Percentiles rank a stretch among this genome's conserved stretches.
These are phyloP conservation scores for Coelopa frigida DNA, from an alignment of 1,140 invertebrate genomes.

Conservation along the genomic window DNA sequence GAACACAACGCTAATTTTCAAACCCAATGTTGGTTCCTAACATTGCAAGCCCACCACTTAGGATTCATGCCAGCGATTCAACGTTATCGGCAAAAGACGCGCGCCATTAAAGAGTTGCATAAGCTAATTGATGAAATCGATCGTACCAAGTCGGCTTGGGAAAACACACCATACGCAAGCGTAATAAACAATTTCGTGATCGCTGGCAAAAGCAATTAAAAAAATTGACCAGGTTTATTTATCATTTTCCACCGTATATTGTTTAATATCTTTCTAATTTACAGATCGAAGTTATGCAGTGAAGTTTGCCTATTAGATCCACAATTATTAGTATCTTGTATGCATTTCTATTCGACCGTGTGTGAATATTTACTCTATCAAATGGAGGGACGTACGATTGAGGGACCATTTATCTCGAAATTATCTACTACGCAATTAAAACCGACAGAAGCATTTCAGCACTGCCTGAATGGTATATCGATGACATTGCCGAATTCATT, in stretches of 20 bases:
- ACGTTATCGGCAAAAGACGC: conserved; percentile 74
- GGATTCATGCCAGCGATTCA: conserved; percentile 80
- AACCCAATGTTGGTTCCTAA: conserved; percentile 95
- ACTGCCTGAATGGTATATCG: conserved; percentile 92
- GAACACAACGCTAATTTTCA: conserved; percentile 69
- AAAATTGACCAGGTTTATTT: conserved; percentile 52
- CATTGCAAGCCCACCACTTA: conserved; percentile 87
- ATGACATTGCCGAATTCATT: conserved; percentile 92
- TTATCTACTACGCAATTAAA: conserved; percentile 52
- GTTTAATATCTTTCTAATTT: conserved; percentile 15
- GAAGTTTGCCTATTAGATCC: conserved; percentile 82
- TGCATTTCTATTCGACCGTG: conserved; percentile 81
- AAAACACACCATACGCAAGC: conserved; percentile 61
- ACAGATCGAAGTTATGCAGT: conserved; percentile 75
- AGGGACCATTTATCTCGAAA: conserved; percentile 41
- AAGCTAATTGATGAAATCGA: conserved; percentile 84
- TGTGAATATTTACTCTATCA: conserved; percentile 67
- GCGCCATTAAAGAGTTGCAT: conserved; percentile 82
- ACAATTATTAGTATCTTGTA: conserved; percentile 65
- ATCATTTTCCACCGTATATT: neutral
- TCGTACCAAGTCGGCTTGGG: conserved; percentile 75
- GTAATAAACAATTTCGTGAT: conserved; percentile 78
- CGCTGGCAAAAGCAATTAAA: conserved; percentile 79
- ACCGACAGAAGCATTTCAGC: conserved; percentile 72
- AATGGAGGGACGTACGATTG: conserved; percentile 49